Conservation (phyloP, 2,888 invertebrate species). For the Lordiphosa fenestrarum region DNA sequence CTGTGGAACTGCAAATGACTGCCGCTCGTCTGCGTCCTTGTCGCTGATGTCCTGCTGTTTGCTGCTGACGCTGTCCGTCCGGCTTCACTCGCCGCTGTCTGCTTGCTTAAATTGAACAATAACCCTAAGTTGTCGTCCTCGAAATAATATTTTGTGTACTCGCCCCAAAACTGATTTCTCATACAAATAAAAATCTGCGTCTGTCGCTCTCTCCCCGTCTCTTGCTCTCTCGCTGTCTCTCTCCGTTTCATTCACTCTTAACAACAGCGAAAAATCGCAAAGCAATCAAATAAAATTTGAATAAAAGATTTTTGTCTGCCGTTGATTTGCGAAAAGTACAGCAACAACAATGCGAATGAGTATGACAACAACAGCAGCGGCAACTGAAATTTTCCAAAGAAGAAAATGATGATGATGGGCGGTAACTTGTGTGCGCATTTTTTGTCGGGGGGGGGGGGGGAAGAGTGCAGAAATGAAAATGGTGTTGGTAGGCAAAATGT, state of each 20-base stretch:
- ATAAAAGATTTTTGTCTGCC: constrained; percentile 77
- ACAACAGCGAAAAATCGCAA: constrained; percentile 68
- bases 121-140: constrained; percentile 74
- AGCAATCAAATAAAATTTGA: constrained; percentile 77
- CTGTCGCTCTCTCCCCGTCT: constrained; percentile 3
- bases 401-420: constrained; percentile 48
- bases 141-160: constrained; percentile 70
- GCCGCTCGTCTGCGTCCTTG: constrained; percentile 29
- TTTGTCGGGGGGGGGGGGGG: background rate
- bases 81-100: constrained; percentile 48
- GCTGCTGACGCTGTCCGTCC: constrained; percentile 28
- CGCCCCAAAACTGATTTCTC: constrained; percentile 59
- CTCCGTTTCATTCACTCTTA: constrained; percentile 24
- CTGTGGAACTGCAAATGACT: constrained; percentile 57
- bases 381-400: constrained; percentile 36
- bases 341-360: constrained; percentile 27
- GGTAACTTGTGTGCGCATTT: constrained; percentile 54
- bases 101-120: constrained; percentile 70
- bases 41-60: constrained; percentile 28
- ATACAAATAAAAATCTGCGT: constrained; percentile 49
- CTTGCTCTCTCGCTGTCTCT: constrained; percentile 4
- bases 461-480: constrained; percentile 12
- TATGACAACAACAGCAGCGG: constrained; percentile 19
- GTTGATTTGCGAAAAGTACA: constrained; percentile 70
- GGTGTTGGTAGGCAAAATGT: constrained; percentile 28